Conservation (phyloP, 2,797 vertebrate species). For the Etheostoma nigrum region DNA sequence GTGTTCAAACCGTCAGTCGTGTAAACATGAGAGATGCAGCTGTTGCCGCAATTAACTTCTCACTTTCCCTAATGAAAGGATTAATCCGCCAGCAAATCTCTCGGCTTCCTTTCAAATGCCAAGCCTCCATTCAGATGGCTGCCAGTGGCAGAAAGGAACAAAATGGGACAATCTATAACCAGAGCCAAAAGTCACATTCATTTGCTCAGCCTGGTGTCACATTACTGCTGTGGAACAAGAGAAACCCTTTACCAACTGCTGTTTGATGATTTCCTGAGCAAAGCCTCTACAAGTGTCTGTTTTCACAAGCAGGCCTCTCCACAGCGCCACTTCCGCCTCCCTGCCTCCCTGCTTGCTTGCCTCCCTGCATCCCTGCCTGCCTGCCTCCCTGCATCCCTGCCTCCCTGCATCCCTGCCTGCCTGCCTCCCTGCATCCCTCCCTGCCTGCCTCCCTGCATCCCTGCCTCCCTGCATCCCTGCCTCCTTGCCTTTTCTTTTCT, state of each 20-base stretch:
- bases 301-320: constrained; percentile 63
- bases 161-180: constrained; percentile 84
- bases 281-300: constrained; percentile 59
- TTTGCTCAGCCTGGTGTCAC: constrained; percentile 77
- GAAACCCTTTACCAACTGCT: constrained; percentile 81
- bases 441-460: constrained; percentile 5
- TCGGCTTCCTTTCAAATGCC: constrained; percentile 84
- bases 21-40: constrained; percentile 88
- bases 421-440: constrained; percentile 15
- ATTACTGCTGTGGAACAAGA: constrained; percentile 74
- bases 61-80: constrained; percentile 88
- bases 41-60: constrained; percentile 90
- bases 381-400: constrained; percentile 17
- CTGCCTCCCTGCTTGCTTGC: constrained; percentile 12
- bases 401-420: constrained; percentile 1
- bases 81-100: constrained; percentile 87
- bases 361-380: constrained; percentile 5
- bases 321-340: constrained; percentile 44
- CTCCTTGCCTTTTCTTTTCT: constrained; percentile 9
- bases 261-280: constrained; percentile 81
- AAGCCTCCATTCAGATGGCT: constrained; percentile 81
- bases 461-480: constrained; percentile 18
- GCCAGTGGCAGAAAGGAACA: constrained; percentile 82
- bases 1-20: constrained; percentile 78
- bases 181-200: constrained; percentile 83